Base-by-base conservation (phyloP, 2,888 invertebrate species). In the Endotricha flammealis region DNA sequence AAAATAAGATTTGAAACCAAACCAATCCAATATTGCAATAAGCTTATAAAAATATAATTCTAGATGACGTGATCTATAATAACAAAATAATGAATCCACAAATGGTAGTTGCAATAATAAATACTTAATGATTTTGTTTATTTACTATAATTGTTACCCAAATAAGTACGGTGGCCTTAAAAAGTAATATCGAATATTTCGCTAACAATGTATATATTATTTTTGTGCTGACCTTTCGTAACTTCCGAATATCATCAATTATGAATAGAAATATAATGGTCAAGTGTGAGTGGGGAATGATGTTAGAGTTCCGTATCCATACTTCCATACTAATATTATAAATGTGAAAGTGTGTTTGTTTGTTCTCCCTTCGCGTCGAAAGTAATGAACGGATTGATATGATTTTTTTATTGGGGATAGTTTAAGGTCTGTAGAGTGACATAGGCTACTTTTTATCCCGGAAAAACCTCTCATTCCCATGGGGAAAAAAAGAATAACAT, bases 181-280 rank as follows among this genome's bases (percentile, higher is more conserved):
- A 6, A 2, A 20, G n/a, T 20, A 20, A 20, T 20, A 20, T 20
- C 20, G 20, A 20, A 20, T 20, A 20, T 20, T 20, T 20, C 20
- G 20, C 20, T 29, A 29, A 16, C 29, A 29, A 29, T 14, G 29
- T 14, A 20, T 6, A 29, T 32, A 32, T 32, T 24, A 24, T 23
- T 29, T 11, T n/a, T 9, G 3, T 5, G 7, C 8, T 7, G 10
- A 23, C 23, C 32, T 23, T 32, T 32, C 6, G 31, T 2, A 5
- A 31, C 31, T 31, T 31, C 31, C 31, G 23, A 31, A 31, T 9
- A 22, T 31, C 31, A 24, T 32, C 23, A 23, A 32, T 32, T 23
- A 20, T 20, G 20, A 20, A 20, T 20, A 20, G 3, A 20, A 20
- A 20, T 20, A 20, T 8, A 20, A 20, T 20, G 8, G 20, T 6